Evolutionary conservation across 2,113 vertebrate species (phyloP), one percentile per base, ranked within the genome.

Genomic region (Rallus limicola): DNA sequence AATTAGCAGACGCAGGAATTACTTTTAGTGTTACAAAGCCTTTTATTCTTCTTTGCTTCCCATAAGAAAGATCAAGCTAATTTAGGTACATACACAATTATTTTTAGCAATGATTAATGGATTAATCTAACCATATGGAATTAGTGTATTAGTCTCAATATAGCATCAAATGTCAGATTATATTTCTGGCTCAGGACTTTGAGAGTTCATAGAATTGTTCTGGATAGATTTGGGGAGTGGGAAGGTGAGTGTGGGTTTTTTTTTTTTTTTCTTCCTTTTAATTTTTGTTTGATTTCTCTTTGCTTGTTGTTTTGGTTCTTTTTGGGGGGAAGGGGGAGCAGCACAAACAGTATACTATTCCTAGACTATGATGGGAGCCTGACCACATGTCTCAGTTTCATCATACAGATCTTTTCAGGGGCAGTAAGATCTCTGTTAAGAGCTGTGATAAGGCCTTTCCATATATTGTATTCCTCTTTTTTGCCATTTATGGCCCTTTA

Each of bases 31-130:
- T 82, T 86, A 71, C 25, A 89, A 91, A 92, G 58, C 40, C 34
- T 78, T 88, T 88, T 75, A 52, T 74, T 86, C 68, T 94, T 90
- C 40, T 96, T 90, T 80, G 12, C 34, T 82, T 93, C 64, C 55
- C 15, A 50, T 38, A 88, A 86, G 50, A 88, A 83, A 75, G 28
- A 86, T 78, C 53, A 52, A 42, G 65, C 13, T 81, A 92, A 92
- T 92, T 92, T 92, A 71, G 76, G 80, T 71, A 56, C 58, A 67
- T 18, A 67, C 16, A 52, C 70, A 92, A 84, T 85, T 89, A 93
- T 82, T 96, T 82, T 91, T 75, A 95, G 71, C 70, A 87, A 68
- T 96, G 91, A 93, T 94, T 95, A 90, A 96, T 93, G 83, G 84
- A 89, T 92, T 89, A 84, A 92, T 93, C 82, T 83, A 86, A 86